These are phyloP conservation scores for Drosophila leontia DNA, from an alignment of 1,140 invertebrate species.

Conservation along the genomic window DNA sequence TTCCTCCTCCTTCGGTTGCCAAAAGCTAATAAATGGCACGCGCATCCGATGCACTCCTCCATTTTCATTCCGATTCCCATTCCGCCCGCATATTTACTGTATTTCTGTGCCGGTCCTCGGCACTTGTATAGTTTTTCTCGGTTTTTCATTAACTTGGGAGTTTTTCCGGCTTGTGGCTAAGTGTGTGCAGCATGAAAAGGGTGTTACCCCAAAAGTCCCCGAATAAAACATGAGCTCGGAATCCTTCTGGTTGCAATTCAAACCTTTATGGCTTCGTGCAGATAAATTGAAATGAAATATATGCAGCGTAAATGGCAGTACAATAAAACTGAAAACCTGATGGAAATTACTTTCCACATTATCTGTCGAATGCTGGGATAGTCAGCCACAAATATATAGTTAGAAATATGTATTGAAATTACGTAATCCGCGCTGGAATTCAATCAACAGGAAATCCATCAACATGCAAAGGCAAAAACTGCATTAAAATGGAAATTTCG, in stretches of 20 bases:
- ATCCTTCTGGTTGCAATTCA: slow-evolving; percentile 1
- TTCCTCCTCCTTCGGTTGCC: slow-evolving; percentile 26
- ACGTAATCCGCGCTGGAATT: slow-evolving; percentile 21
- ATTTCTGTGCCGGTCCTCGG: slow-evolving; percentile 13
- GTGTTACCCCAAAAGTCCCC: slow-evolving; percentile 27
- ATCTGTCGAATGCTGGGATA: not conserved
- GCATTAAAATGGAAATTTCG: slow-evolving; percentile 47
- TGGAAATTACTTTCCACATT: not conserved
- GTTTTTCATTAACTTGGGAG: slow-evolving; percentile 53
- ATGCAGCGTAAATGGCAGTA: not conserved
- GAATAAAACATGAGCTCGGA: slow-evolving; percentile 40
- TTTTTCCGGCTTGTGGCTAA: slow-evolving; percentile 16
- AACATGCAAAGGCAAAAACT: slow-evolving; percentile 27
- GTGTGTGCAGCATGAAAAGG: slow-evolving; percentile 49
- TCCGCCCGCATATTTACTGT: slow-evolving; percentile 2
- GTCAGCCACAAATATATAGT: slow-evolving; percentile 7
- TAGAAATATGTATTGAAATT: slow-evolving; percentile 21
- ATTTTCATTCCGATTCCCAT: not conserved
- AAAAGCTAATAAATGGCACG: slow-evolving; percentile 67
- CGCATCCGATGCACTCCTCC: slow-evolving; percentile 33
- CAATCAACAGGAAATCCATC: slow-evolving; percentile 44
- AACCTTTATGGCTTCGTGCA: slow-evolving; percentile 30
- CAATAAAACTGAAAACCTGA: not conserved
- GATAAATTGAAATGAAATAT: slow-evolving; percentile 19
- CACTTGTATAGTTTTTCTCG: slow-evolving; percentile 11